Conservation (phyloP, 2,113 vertebrate species). For the Anarhynchus alexandrinus region DNA sequence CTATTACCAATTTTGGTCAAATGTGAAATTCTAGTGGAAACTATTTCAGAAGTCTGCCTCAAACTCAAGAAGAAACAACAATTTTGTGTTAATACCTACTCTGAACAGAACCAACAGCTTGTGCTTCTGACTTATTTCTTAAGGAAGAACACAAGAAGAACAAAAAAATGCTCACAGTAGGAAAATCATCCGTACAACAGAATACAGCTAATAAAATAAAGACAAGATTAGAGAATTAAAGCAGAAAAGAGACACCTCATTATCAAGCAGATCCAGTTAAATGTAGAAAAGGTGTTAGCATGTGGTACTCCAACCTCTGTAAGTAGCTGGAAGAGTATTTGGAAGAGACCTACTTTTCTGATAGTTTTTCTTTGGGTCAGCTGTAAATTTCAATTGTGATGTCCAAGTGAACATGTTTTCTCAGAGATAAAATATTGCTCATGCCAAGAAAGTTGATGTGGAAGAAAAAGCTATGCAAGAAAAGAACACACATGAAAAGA, state of each 20-base stretch:
- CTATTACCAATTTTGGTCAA: conserved; percentile 36
- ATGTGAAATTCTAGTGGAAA: conserved; percentile 19
- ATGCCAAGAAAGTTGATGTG: conserved; percentile 3
- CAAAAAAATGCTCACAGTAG: neutral
- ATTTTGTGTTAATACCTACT: neutral
- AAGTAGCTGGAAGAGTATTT: neutral
- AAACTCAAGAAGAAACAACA: neutral
- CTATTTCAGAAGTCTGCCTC: neutral
- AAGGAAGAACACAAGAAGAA: neutral
- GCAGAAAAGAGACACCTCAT: neutral
- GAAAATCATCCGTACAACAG: neutral
- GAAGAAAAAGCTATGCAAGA: conserved; percentile 1
- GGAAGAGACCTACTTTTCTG: neutral
- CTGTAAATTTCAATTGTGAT: neutral
- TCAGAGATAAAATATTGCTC: conserved; percentile 14
- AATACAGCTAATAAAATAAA: neutral
- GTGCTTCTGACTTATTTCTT: neutral
- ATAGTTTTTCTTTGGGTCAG: neutral
- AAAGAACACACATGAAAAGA: neutral
- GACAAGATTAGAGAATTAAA: neutral
- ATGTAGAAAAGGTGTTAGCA: neutral
- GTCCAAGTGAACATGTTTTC: conserved; percentile 4
- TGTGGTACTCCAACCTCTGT: neutral
- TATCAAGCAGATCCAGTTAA: neutral
- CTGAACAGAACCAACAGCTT: neutral